A percentile compares a stretch with the other conserved stretches of the same genome.
Evolutionary conservation across 2,888 invertebrate species (phyloP).

Genomic region (Dryocosmus kuriphilus): DNA sequence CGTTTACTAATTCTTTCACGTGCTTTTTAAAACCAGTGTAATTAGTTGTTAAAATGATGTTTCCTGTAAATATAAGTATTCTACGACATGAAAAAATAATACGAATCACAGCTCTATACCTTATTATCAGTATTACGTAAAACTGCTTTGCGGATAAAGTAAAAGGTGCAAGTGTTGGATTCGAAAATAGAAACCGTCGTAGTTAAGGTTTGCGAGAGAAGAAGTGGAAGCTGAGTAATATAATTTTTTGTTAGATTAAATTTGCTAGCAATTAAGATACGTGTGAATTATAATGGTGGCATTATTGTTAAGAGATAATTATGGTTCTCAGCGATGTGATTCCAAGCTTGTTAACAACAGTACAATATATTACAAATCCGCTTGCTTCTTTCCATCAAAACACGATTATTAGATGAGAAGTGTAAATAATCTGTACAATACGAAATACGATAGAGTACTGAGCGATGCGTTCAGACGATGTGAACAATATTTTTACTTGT

Average conservation of each 20-base stretch:
- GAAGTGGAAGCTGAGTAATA: neutral
- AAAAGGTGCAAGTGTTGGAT: constrained; percentile 16
- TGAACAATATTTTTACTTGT: constrained; percentile 37
- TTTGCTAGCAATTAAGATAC: constrained; percentile 9
- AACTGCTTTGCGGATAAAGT: neutral
- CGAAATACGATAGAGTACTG: neutral
- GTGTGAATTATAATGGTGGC: neutral
- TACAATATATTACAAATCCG: neutral
- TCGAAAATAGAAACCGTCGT: neutral
- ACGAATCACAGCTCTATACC: neutral
- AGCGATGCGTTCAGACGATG: neutral
- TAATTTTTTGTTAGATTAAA: neutral
- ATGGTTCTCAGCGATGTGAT: neutral
- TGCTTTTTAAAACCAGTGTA: constrained; percentile 6
- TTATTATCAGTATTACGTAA: constrained; percentile 27
- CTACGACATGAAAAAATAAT: neutral
- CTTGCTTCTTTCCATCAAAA: neutral
- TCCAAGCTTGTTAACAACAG: constrained; percentile 16
- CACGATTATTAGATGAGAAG: neutral
- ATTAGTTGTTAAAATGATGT: neutral
- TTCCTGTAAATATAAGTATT: constrained; percentile 5
- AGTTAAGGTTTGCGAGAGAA: neutral
- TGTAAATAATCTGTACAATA: constrained; percentile 7
- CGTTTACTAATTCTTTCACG: neutral
- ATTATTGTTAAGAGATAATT: neutral